Percentiles rank a stretch among this genome's conserved stretches.
phyloP scores from a whole-genome alignment of 2,113 vertebrate genomes.

The Datnioides undecimradiatus region DNA sequence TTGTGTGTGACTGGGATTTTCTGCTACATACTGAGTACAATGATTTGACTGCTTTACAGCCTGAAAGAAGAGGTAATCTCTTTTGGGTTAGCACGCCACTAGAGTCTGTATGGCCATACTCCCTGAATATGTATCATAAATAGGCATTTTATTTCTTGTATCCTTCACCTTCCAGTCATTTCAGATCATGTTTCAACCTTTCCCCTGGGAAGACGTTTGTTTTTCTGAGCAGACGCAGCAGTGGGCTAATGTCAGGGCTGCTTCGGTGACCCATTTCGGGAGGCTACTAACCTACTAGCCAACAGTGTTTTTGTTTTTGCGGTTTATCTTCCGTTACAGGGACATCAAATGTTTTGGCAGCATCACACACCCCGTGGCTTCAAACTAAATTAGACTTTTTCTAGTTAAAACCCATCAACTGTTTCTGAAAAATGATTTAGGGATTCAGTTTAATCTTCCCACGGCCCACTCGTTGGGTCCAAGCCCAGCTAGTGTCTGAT shows the following conservation, averaged over 20 bases:
- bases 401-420: conserved; percentile 54
- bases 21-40: neutral
- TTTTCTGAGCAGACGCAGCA: neutral
- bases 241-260: conserved; percentile 5
- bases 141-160: neutral
- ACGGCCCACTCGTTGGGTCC: conserved; percentile 46
- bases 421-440: conserved; percentile 36
- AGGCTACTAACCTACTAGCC: conserved; percentile 36
- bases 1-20: conserved; percentile 1
- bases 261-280: conserved; percentile 27
- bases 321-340: conserved; percentile 40
- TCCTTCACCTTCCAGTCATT: neutral
- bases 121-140: neutral
- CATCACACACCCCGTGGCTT: conserved; percentile 22
- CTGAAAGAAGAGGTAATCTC: neutral
- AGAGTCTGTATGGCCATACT: neutral
- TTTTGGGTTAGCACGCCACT: neutral
- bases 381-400: conserved; percentile 52
- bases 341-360: conserved; percentile 44
- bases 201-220: neutral
- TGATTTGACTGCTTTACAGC: conserved; percentile 12
- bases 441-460: conserved; percentile 60
- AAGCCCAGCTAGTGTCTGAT: conserved; percentile 48
- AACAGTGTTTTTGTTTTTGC: neutral
- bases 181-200: neutral